phyloP scores from a whole-genome alignment of 2,113 vertebrate genomes.

The Benthochromis sp. region DNA sequence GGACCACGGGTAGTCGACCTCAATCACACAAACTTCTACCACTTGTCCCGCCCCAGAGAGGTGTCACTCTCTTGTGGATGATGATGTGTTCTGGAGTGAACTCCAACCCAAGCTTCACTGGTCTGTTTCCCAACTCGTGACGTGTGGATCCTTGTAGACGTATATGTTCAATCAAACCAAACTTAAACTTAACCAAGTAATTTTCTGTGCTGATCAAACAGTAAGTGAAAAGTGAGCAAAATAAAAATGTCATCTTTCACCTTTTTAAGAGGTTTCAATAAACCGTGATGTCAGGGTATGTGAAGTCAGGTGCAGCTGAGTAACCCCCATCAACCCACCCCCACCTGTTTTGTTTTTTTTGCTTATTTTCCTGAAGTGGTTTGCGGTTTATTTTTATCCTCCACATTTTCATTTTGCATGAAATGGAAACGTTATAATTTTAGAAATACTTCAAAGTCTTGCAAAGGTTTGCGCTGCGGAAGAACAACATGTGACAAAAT shows the following conservation, averaged over 20 bases:
- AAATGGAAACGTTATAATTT: not conserved
- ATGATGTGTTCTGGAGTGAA: not conserved
- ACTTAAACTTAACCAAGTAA: not conserved
- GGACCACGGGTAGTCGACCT: not conserved
- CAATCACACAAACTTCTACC: not conserved
- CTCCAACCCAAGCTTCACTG: not conserved
- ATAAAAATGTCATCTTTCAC: not conserved
- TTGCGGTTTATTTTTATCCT: not conserved
- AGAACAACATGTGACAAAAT: not conserved
- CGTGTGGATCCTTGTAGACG: not conserved
- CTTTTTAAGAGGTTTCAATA: not conserved
- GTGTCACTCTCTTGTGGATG: not conserved
- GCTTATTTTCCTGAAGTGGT: not conserved
- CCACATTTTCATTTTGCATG: not conserved
- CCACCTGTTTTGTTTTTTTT: not conserved
- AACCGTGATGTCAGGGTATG: not conserved
- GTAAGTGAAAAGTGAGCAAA: not conserved
- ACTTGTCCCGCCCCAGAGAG: not conserved
- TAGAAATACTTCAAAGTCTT: not conserved
- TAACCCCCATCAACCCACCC: not conserved
- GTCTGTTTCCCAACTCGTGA: not conserved
- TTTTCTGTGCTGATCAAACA: not conserved
- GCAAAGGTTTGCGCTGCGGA: accelerated
- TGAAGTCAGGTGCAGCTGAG: not conserved
- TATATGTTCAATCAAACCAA: not conserved